Base-by-base conservation (phyloP, 2,113 vertebrate species). In the Gymnocephalus cernua region DNA sequence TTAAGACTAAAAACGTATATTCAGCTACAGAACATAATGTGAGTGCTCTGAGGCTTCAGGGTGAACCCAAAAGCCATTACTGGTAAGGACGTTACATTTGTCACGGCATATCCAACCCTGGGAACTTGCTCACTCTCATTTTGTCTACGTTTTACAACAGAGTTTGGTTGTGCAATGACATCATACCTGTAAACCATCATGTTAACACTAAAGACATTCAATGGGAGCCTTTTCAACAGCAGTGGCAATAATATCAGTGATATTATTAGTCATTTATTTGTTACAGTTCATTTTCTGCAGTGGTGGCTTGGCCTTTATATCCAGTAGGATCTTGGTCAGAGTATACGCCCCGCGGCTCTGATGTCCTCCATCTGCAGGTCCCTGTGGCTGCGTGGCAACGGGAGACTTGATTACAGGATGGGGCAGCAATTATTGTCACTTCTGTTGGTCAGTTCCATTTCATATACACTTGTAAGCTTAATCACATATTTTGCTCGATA, bases 371-470 rank as follows among this genome's bases (percentile, higher is more conserved):
- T 45, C 35, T 45, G 23, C 25, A 62, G 15, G 11, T 45, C 11
- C 11, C 54, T 25, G 64, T 38, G 44, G 45, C 29, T 61, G 4
- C 0, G 6, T 5, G 64, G 54, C 10, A 18, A n/a, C 48, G 27
- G 41, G 29, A 2, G 11, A 47, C 12, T 5, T 32, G 45, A 50
- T 16, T 4, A 53, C 8, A 6, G 25, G 54, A 4, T 2, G 1
- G 47, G 56, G 72, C 72, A 82, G 64, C 64, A 69, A 4, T 48
- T 48, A 50, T 70, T 70, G 21, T 57, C n/a, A n/a, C 8, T 21
- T 50, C 80, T 76, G 72, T 53, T 23, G 47, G 32, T 14, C 25
- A 23, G 0, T 51, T 53, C 11, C 25, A 19, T 56, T 32, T 64
- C 12, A 65, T n/a, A 5, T 12, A 16, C 15, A 44, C 18, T 18